Evolutionary conservation across 2,888 invertebrate genomes (phyloP), one percentile per base, ranked within the genome.

Genomic region (Patella pellucida): DNA sequence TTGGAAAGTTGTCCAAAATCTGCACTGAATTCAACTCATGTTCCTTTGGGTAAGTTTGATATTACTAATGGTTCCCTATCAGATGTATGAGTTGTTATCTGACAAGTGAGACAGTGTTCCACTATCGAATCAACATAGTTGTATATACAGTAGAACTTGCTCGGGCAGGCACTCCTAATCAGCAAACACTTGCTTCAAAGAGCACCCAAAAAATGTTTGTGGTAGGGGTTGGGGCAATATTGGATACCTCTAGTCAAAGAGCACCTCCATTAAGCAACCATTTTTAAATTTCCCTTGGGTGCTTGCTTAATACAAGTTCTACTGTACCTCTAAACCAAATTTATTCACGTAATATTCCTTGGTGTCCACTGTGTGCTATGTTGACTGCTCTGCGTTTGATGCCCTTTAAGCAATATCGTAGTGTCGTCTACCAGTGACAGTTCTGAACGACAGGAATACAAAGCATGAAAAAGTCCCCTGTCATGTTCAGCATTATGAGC

Each of bases 291-390:
- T n/a, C n/a, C n/a, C n/a, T n/a, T n/a, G n/a, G n/a, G n/a, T n/a
- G n/a, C n/a, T n/a, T n/a, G n/a, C n/a, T n/a, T n/a, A n/a, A n/a
- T n/a, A n/a, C n/a, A n/a, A n/a, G n/a, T n/a, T n/a, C n/a, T n/a
- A n/a, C n/a, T n/a, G n/a, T n/a, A n/a, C n/a, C n/a, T n/a, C n/a
- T n/a, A n/a, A n/a, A n/a, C n/a, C n/a, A n/a, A n/a, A n/a, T n/a
- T n/a, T n/a, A n/a, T n/a, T n/a, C n/a, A n/a, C n/a, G n/a, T 74
- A 51, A 74, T 12, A 78, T 78, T 15, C 83, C 83, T 72, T 81
- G 79, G 68, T 85, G 82, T 4, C 83, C 78, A 27, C 69, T 54
- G 69, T 85, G 85, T 0, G 81, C 81, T 11, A 83, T 67, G 19
- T 75, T 52, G 12, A 85, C 72, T 16, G 75, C 78, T 68, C 74